Conservation (phyloP, 2,888 invertebrate genomes). For the Zeuzera pyrina region DNA sequence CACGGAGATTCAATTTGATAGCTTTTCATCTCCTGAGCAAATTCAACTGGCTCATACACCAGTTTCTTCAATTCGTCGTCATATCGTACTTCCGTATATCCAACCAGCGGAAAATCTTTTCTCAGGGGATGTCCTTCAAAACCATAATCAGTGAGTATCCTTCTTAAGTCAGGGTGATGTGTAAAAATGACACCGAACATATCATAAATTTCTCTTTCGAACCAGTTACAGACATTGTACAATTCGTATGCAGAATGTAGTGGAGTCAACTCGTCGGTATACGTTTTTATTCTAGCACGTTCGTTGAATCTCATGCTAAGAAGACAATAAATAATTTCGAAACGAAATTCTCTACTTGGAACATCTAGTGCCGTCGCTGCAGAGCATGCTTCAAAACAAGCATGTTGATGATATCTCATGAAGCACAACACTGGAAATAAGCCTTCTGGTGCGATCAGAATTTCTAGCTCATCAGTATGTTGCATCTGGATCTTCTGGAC, state of each 20-base stretch:
- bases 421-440: slow-evolving; percentile 43
- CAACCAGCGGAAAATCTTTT: slow-evolving; percentile 56
- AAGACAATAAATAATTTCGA: slow-evolving; percentile 48
- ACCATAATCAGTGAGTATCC: slow-evolving; percentile 59
- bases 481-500: slow-evolving; percentile 58
- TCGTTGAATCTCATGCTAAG: slow-evolving; percentile 41
- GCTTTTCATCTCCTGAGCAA: slow-evolving; percentile 42
- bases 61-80: slow-evolving; percentile 59
- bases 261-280: slow-evolving; percentile 58
- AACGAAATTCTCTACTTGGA: slow-evolving; percentile 45
- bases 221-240: slow-evolving; percentile 37
- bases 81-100: slow-evolving; percentile 56
- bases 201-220: slow-evolving; percentile 56
- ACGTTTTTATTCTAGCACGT: slow-evolving; percentile 44
- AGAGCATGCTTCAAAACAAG: slow-evolving; percentile 45
- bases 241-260: slow-evolving; percentile 39
- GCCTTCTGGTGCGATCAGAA: slow-evolving; percentile 50
- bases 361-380: slow-evolving; percentile 52
- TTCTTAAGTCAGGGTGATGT: slow-evolving; percentile 57
- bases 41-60: slow-evolving; percentile 59
- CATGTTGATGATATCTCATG: slow-evolving; percentile 47
- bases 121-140: slow-evolving; percentile 57
- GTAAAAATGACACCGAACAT: slow-evolving; percentile 56
- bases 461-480: slow-evolving; percentile 50
- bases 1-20: slow-evolving; percentile 50